Base-by-base conservation (phyloP, 1,140 invertebrate genomes). In the Pseudomyrmex cubaensis region DNA sequence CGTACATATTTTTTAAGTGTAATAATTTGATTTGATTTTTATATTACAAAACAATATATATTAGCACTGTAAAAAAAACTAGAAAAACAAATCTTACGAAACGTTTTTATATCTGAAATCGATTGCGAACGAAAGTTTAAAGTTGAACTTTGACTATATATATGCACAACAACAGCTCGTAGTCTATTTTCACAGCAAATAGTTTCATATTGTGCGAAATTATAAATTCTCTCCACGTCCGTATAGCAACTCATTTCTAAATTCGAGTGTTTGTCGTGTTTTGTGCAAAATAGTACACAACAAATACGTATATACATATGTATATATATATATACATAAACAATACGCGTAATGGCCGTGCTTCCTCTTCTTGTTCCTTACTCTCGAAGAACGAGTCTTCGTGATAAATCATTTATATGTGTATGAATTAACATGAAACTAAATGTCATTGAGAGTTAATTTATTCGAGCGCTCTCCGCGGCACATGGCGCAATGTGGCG, bases 371-470 rank as follows among this genome's bases (percentile, higher is more conserved):
- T 57, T 57, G 13, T 48, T 1, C 4, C 7, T 57, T 20, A 15
- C 3, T 57, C 9, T 15, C 48, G 13, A 66, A 9, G 12, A 15
- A n/a, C 2, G 25, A 66, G 3, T 13, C 0, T 13, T 50, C 13
- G 35, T 15, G 46, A 57, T 44, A 17, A 67, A 69, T 35, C 35
- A 5, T 0, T 15, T 15, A 2, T 48, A n/a, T 48, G 13, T 59
- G 44, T 48, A n/a, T 59, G 44, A 72, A 57, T 69, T 10, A 20
- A 57, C 50, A 48, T 59, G 9, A 25, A 72, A 57, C 25, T 13
- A 48, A 50, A 50, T 4, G 22, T 72, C 8, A 12, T n/a, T 13
- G 44, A 20, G 48, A 54, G 4, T 72, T 61, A 80, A 80, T 72
- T 48, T 15, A 25, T 59, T 13, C 44, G 10, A 56, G n/a, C 17